Percentiles rank a stretch among this genome's conserved stretches.
These are phyloP conservation scores for Antheraea assamensis DNA, from an alignment of 2,888 invertebrate genomes.

Conservation along the genomic window DNA sequence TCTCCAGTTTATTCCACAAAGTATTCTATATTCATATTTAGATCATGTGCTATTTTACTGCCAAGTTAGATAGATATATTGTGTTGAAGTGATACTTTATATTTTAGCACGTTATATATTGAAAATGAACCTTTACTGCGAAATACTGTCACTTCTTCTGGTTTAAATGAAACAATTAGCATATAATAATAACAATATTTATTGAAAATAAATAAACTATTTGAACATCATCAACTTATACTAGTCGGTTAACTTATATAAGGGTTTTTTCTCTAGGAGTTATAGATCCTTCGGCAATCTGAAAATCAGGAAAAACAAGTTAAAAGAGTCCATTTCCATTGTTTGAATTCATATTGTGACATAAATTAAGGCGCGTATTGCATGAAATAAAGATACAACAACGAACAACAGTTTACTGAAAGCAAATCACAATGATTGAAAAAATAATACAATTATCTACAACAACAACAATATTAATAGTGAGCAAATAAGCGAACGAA, in stretches of 20 bases:
- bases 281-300: constrained; percentile 9
- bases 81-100: too few relatives aligned
- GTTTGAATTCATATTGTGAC: not conserved
- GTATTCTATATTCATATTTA: too few relatives aligned
- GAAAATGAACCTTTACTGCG: not conserved
- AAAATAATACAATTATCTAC: not conserved
- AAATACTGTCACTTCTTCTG: not conserved
- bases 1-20: too few relatives aligned
- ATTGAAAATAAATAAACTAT: not conserved
- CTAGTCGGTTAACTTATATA: not conserved
- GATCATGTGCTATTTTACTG: too few relatives aligned
- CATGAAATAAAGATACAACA: not conserved
- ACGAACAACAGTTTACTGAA: constrained; percentile 8
- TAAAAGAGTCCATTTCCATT: not conserved
- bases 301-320: constrained; percentile 12
- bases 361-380: not conserved
- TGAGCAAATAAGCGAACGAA: constrained; percentile 11
- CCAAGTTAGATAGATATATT: too few relatives aligned
- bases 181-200: not conserved
- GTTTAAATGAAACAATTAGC: not conserved
- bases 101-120: too few relatives aligned
- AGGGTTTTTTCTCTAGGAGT: not conserved
- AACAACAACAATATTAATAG: constrained; percentile 14
- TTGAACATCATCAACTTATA: not conserved
- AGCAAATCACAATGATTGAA: constrained; percentile 3